Evolutionary conservation across 2,888 invertebrate genomes (phyloP).

Genomic region (Amphipoea lucens): DNA sequence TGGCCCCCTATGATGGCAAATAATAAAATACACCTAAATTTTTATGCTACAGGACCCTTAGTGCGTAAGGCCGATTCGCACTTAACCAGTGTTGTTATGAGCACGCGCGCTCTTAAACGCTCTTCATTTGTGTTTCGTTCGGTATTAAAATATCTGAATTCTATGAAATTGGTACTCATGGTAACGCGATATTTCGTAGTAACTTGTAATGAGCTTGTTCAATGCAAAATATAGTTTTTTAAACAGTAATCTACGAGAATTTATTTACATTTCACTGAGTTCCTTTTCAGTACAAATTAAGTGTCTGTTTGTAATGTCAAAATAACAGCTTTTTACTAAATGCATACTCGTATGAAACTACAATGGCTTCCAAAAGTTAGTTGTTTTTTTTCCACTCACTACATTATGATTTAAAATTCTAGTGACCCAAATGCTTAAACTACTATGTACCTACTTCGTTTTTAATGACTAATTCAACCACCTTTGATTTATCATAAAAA

Average conservation of each 20-base stretch:
- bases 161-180: background rate
- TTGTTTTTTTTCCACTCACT: too few species aligned
- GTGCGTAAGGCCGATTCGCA: background rate
- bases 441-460: too few species aligned
- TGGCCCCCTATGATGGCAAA: too few species aligned
- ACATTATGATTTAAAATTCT: too few species aligned
- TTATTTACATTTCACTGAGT: conserved; percentile 1
- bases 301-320: too few species aligned
- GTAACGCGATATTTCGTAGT: conserved; percentile 1
- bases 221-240: background rate
- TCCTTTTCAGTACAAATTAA: conserved; percentile 1
- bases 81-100: background rate
- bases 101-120: conserved; percentile 1
- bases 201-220: conserved; percentile 13
- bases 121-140: conserved; percentile 12
- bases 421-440: too few species aligned
- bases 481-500: too few species aligned
- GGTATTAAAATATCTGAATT: conserved; percentile 5
- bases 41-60: background rate
- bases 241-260: background rate
- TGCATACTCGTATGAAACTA: too few species aligned
- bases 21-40: too few species aligned
- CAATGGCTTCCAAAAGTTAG: too few species aligned
- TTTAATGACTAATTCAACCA: too few species aligned
- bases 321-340: too few species aligned